Evolutionary conservation across 2,113 vertebrate species (phyloP), one percentile per base, ranked within the genome.

Genomic region (Pyxicephalus adspersus): DNA sequence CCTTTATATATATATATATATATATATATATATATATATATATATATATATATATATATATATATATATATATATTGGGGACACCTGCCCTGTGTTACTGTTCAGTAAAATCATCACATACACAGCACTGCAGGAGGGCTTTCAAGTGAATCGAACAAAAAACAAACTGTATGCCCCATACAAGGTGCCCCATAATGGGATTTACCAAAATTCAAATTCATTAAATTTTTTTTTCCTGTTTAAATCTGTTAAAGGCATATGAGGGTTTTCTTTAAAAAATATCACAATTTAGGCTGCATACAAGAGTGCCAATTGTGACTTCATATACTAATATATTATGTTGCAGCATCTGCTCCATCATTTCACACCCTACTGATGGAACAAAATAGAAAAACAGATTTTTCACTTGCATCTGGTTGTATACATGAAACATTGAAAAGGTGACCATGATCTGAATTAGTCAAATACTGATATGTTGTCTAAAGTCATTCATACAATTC

Each of bases 291-390:
- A 34, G 31, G 20, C 70, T 73, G 70, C 70, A 57, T 57, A 73
- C 17, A 26, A 34, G 29, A 34, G 29, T 18, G 55, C 60, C 22
- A 22, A 22, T 75, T 29, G 55, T 75, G 55, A 61, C 52, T 72
- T 75, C 22, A 75, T 58, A 75, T 75, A 34, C 29, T 25, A 61
- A 75, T 75, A n/a, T 60, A 60, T 61, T 75, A 61, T 75, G 29
- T 8, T 61, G 34, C 31, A 75, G 72, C 55, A 63, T 75, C 57
- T 75, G 72, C 50, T 75, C 38, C 23, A 61, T 75, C 72, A 38
- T 16, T 57, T 63, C 72, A 75, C n/a, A 31, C 45, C 52, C 26
- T 29, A 28, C 19, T 54, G 57, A 73, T 58, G 28, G 19, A 11
- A 25, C 4, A 65, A 45, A 19, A 34, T 50, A 75, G 28, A 29